Evolutionary conservation across 2,888 invertebrate genomes (phyloP).

Genomic region (Eubasilissa splendida): DNA sequence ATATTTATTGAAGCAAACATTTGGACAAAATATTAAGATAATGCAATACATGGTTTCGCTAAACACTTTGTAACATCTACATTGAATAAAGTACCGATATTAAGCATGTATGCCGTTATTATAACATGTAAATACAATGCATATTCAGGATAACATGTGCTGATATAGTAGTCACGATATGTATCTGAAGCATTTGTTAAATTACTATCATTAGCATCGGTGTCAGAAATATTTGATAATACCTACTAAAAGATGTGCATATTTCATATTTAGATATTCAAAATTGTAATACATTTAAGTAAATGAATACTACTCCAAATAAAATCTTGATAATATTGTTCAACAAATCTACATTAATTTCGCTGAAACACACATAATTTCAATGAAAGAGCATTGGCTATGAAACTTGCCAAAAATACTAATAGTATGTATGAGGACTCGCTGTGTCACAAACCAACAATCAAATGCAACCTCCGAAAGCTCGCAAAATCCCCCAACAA

Average conservation of each 20-base stretch:
- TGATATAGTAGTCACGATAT: background rate
- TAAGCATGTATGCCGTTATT: background rate
- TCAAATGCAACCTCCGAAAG: background rate
- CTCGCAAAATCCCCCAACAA: too few relatives aligned
- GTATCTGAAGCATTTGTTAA: slow-evolving; percentile 15
- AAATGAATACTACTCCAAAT: slow-evolving; percentile 15
- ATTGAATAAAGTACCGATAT: background rate
- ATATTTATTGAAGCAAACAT: slow-evolving; percentile 38
- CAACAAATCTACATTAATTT: slow-evolving; percentile 11
- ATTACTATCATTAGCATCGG: background rate
- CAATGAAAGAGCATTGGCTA: background rate
- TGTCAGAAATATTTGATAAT: slow-evolving; percentile 14
- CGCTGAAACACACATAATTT: slow-evolving; percentile 8
- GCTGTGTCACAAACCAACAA: background rate
- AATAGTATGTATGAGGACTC: background rate
- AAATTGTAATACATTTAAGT: slow-evolving; percentile 12
- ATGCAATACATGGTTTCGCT: slow-evolving; percentile 27
- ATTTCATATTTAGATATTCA: slow-evolving; percentile 8
- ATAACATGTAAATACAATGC: background rate
- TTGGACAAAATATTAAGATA: slow-evolving; percentile 16
- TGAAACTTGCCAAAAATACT: background rate
- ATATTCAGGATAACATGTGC: background rate
- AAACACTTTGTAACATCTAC: slow-evolving; percentile 28
- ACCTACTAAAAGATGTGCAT: slow-evolving; percentile 29
- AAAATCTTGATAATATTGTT: slow-evolving; percentile 17